Evolutionary conservation across 2,797 vertebrate species (phyloP), one percentile per base, ranked within the genome.

Genomic region (Jordanella pulchra): DNA sequence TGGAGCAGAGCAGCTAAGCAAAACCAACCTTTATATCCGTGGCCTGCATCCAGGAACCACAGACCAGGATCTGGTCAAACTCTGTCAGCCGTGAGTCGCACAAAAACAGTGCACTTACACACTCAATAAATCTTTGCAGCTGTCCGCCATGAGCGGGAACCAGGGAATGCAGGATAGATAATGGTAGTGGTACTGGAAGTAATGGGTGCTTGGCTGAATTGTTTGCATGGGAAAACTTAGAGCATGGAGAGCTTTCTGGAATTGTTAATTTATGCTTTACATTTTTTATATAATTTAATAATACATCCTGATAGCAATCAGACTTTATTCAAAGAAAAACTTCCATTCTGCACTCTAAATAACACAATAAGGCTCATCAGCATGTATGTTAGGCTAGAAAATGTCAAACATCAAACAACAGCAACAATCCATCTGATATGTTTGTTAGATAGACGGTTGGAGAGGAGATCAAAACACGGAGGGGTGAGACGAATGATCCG

Each of bases 11-110:
- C 97, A 96, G 88, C 94, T 98, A 88, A 98, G 97, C 92, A 98
- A 97, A 92, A 98, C 97, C 84, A 98, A 97, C 91, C 94, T 97
- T 68, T 98, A 98, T 88, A 98, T 98, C 87, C 95, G 97, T 55
- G 97, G 97, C 78, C 92, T 98, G 84, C 97, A 96, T 77, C 96
- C 97, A 0, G 95, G 96, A 86, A 98, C 97, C 86, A 97, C 96
- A 45, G 97, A 98, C 94, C 97, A 97, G 90, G 97, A 98, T 90
- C 95, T 98, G 65, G 97, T 97, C 89, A 97, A 97, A 89, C 93
- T 98, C 81, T 98, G 97, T 92, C 97, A 97, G 91, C 96, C 96
- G 97, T 97, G 93, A 96, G 97, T 95, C 81, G 72, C 74, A 76
- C 73, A 58, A 58, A 81, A 74, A 67, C 76, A 39, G 51, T 77